Conservation (phyloP, 1,140 invertebrate genomes). For the Diabrotica virgifera region DNA sequence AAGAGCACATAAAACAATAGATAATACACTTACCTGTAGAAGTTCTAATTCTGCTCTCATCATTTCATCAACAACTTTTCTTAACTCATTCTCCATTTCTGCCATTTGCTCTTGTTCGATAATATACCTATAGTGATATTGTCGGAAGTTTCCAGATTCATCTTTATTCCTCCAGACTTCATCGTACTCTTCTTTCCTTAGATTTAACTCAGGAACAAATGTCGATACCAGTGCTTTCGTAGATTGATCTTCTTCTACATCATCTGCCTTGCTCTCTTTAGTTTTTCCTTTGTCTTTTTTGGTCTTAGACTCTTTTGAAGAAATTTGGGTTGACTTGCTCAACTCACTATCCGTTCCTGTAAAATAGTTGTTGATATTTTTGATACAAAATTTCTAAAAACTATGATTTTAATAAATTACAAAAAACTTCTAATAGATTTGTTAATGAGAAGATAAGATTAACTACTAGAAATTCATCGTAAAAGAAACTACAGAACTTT, state of each 20-base stretch:
- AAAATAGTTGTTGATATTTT: slow-evolving; percentile 10
- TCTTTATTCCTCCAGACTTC: slow-evolving; percentile 80
- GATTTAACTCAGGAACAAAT: slow-evolving; percentile 57
- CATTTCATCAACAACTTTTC: slow-evolving; percentile 79
- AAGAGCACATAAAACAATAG: too few relatives aligned
- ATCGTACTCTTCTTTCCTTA: slow-evolving; percentile 64
- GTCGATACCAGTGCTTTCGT: slow-evolving; percentile 57
- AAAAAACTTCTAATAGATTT: too few relatives aligned
- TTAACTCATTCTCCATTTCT: slow-evolving; percentile 80
- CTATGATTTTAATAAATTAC: too few relatives aligned
- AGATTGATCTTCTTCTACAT: slow-evolving; percentile 52
- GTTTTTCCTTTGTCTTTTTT: slow-evolving; percentile 63
- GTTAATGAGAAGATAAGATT: too few relatives aligned
- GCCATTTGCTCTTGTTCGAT: slow-evolving; percentile 78
- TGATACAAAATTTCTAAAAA: too few relatives aligned
- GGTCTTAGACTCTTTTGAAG: slow-evolving; percentile 74
- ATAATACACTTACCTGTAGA: slow-evolving; percentile 57
- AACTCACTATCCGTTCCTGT: slow-evolving; percentile 67
- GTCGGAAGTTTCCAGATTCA: slow-evolving; percentile 60
- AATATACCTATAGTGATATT: slow-evolving; percentile 75
- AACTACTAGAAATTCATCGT: too few relatives aligned
- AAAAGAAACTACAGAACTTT: too few relatives aligned
- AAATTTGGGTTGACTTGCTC: slow-evolving; percentile 71
- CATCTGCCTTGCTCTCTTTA: slow-evolving; percentile 54
- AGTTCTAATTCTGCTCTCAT: slow-evolving; percentile 81